Base-by-base conservation (phyloP, 2,113 vertebrate species). In the Solea solea region DNA sequence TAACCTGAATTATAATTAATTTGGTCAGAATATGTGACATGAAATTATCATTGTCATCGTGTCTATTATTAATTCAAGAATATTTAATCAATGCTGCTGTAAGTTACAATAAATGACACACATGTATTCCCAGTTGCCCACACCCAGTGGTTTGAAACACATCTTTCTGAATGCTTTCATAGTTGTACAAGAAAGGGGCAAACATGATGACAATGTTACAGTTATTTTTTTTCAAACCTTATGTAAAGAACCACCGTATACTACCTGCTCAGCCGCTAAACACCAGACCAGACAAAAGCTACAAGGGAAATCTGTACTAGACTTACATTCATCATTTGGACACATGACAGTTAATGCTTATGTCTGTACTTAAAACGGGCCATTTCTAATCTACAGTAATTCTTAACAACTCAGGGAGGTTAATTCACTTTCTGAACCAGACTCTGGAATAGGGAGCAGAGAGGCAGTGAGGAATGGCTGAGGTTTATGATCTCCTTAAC, bases 301-400 rank as follows among this genome's bases (percentile, higher is more conserved):
- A 15, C 39, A 21, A 45, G 50, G 10, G 46, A 41, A 54, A 14
- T 0, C 48, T 45, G n/a, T 4, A 7, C 11, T 8, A 27, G 27
- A 46, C 55, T 55, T 63, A 55, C 69, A 72, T 64, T 72, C 59
- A 72, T 55, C 40, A 54, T 25, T 39, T 53, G 8, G 40, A 53
- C 8, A 44, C 15, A 51, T 14, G 14, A 40, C 3, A 51, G 39
- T 51, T 16, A 49, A 64, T 41, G 61, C 60, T 61, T 21, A 14
- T 21, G 42, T 34, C 34, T 34, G 3, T 34, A 34, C 3, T 14
- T 63, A 39, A n/a, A 21, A 16, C 11, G 27, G 39, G 34, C 8
- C 8, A 28, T 40, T 48, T 21, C n/a, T 34, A 34, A 34, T 34
- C 42, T 2, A 48, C 7, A 21, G 7, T 16, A 0, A 25, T 27